Conservation (phyloP, 2,888 invertebrate species). For the Nebria salina region DNA sequence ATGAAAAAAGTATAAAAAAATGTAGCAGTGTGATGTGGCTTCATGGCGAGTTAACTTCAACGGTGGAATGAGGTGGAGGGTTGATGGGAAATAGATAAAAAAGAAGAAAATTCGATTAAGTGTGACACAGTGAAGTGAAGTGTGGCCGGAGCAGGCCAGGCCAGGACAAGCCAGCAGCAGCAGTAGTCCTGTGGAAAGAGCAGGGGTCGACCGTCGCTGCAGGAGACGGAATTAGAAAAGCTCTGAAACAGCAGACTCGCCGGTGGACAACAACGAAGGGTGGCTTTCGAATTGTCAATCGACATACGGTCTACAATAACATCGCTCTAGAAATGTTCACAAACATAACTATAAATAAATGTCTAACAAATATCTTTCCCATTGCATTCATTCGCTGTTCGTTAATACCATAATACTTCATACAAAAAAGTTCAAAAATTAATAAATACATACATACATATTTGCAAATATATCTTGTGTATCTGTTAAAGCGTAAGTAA, state of each 20-base stretch:
- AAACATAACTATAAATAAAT: not conserved
- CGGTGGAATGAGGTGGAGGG: slow-evolving; percentile 26
- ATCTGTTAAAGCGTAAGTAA: too few species aligned
- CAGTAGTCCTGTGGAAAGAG: slow-evolving; percentile 3
- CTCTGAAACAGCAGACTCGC: slow-evolving; percentile 28
- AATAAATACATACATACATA: too few species aligned
- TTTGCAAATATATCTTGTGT: too few species aligned
- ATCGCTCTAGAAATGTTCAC: not conserved
- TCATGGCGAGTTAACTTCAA: slow-evolving; percentile 15
- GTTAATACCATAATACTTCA: too few species aligned
- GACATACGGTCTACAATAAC: slow-evolving; percentile 11
- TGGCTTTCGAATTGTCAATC: slow-evolving; percentile 20
- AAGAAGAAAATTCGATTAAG: slow-evolving; percentile 52
- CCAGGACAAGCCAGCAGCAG: slow-evolving; percentile 23
- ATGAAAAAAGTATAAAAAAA: slow-evolving; percentile 12
- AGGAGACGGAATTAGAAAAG: slow-evolving; percentile 35
- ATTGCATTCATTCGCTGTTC: too few species aligned
- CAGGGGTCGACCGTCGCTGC: slow-evolving; percentile 12
- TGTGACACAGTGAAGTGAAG: slow-evolving; percentile 50
- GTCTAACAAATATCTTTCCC: not conserved
- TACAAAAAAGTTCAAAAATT: too few species aligned
- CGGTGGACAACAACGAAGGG: slow-evolving; percentile 8
- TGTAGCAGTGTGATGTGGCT: slow-evolving; percentile 26
- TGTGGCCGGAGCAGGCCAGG: slow-evolving; percentile 32
- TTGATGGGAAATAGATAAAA: slow-evolving; percentile 52